Conservation (phyloP, 2,113 vertebrate species). For the Pteruthius melanotis region DNA sequence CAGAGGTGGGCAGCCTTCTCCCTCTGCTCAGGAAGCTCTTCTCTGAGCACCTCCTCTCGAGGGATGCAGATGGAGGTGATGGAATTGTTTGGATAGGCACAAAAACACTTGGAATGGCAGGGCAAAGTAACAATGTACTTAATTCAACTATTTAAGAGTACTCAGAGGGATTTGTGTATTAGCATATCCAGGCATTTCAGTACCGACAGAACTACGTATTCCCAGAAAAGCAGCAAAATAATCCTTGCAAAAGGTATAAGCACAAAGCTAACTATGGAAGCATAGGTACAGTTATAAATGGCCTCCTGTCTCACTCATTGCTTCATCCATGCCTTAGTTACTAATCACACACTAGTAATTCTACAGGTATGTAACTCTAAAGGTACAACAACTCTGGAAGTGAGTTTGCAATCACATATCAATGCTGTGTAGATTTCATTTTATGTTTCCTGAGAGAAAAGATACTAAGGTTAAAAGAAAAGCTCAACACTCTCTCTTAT, state of each 20-base stretch:
- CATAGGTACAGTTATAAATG: neutral
- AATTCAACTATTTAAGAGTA: neutral
- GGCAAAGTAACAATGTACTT: neutral
- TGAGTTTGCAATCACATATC: neutral
- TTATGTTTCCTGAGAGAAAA: neutral
- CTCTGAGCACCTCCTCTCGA: neutral
- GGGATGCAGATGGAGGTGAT: fast-evolving
- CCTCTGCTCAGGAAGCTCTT: neutral
- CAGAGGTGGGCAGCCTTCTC: neutral
- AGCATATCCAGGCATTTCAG: neutral
- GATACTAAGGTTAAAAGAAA: neutral
- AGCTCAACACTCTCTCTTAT: neutral
- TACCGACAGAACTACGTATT: neutral
- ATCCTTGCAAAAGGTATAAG: neutral
- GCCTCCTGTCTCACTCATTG: neutral
- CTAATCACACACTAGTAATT: neutral
- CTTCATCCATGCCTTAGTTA: neutral
- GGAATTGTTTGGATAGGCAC: neutral
- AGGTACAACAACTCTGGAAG: neutral
- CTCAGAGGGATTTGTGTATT: fast-evolving
- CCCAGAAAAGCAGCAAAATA: neutral
- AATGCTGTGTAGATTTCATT: neutral
- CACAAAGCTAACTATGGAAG: neutral
- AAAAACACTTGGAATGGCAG: neutral
- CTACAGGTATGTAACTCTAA: neutral